Base-by-base conservation (phyloP, 2,797 vertebrate species). In the Aquila chrysaetos region DNA sequence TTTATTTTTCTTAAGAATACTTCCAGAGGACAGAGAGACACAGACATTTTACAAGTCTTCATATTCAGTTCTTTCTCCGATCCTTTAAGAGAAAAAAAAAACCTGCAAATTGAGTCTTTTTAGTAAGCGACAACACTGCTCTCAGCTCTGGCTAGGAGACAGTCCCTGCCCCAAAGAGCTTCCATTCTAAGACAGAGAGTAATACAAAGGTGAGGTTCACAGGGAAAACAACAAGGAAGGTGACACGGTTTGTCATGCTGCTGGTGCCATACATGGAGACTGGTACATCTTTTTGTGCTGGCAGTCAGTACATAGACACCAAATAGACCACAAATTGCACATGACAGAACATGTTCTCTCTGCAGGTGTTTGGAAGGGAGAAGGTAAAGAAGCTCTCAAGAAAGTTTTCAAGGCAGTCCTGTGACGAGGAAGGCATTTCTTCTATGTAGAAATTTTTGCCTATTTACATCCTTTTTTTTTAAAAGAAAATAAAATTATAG, bases 1-100 rank as follows among this genome's bases (percentile, higher is more conserved):
- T 97, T 97, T 97, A 97, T 97, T 97, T 96, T 90, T 90, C 83
- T 73, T 85, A 93, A 94, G 93, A 97, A 93, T 85, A 86, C 63
- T 97, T 95, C 85, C 88, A 96, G 89, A 97, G 92, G 87, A 97
- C 94, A 92, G 93, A 95, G 88, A 88, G 74, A 96, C 80, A 97
- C 3, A 2, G 65, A 89, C 70, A 86, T 54, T 15, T 95, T 53
- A 94, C 84, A 96, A 30, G 37, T 76, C 82, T 80, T 94, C 87
- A 69, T 46, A 79, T 69, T 92, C 67, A 82, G 31, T 20, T 90
- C 93, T 89, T 95, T 74, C 87, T 87, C 88, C 13, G 0, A 46
- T 88, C 78, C 82, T 92, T 95, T 85, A 85, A 91, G 77, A 80
- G 88, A 23, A 70, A 92, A 95, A 95, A 37, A 95, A 39, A 89